Base-by-base conservation (phyloP, 1,140 invertebrate species). In the Lepidotrigona ventralis region DNA sequence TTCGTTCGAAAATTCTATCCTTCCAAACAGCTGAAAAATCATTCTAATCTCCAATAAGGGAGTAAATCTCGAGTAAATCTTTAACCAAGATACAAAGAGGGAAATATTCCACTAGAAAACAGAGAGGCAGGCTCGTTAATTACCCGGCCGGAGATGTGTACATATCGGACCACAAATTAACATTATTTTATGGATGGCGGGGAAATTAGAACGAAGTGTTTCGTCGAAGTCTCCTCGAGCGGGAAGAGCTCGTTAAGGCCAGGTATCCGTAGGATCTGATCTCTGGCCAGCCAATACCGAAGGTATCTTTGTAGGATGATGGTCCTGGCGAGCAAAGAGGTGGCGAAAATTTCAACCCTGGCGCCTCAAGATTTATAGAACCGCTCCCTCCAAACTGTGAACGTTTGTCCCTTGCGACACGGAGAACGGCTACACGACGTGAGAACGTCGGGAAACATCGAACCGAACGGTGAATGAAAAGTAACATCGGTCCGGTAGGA, bases 341-440 rank as follows among this genome's bases (percentile, higher is more conserved):
- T 92, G 91, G 91, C 89, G 87, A 92, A 92, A 92, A 92, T 86
- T 83, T 90, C 81, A 85, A 86, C 80, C 75, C 86, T 88, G 90
- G 91, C 90, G 91, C 91, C 90, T 89, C 4, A 85, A 90, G 91
- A 92, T 91, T 90, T 92, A 92, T 91, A 84, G 81, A 75, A 76
- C 84, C 80, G 85, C 85, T 84, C 81, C 81, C 69, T 63, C 66
- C 2, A 33, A 33, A 33, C 5, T 64, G 70, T 69, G 76, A 33
- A 29, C 9, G 54, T 29, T 19, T n/a, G 12, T 72, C 17, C 46
- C 39, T 46, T 69, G 69, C 14, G 56, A 66, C 33, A 8, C 39
- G 39, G 6, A 46, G 39, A n/a, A 11, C 1, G 17, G 19, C 60
- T 54, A 29, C 26, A 51, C 56, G 74, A 64, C 33, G 58, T 19